These are phyloP conservation scores for Scaptomyza tumidula DNA, from an alignment of 2,888 invertebrate species.

Conservation along the genomic window DNA sequence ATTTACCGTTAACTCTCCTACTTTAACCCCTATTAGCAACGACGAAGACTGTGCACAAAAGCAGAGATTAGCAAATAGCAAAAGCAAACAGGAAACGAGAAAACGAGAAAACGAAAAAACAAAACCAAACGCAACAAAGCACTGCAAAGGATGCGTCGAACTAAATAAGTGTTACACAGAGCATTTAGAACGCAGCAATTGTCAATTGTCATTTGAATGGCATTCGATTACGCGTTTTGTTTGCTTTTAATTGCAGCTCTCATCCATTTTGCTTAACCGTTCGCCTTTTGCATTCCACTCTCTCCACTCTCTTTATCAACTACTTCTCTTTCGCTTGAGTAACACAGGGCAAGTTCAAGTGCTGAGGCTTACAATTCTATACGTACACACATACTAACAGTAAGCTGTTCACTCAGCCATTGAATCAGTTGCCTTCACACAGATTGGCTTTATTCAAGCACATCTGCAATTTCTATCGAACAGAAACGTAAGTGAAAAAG, in stretches of 20 bases:
- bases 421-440: slow-evolving; percentile 35
- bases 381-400: neutral
- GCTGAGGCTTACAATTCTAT: slow-evolving; percentile 12
- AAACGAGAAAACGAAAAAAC: too few species aligned
- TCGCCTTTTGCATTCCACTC: neutral
- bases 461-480: slow-evolving; percentile 43
- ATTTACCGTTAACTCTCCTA: slow-evolving; percentile 67
- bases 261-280: slow-evolving; percentile 56
- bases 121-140: slow-evolving; percentile 28
- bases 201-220: slow-evolving; percentile 53
- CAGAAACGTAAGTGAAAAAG: slow-evolving; percentile 18
- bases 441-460: slow-evolving; percentile 51
- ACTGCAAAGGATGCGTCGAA: slow-evolving; percentile 22
- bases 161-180: slow-evolving; percentile 9
- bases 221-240: slow-evolving; percentile 73
- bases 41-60: slow-evolving; percentile 58
- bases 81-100: slow-evolving; percentile 23
- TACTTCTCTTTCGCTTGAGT: neutral
- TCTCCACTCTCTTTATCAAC: neutral
- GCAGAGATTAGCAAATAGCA: slow-evolving; percentile 29
- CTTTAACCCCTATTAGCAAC: slow-evolving; percentile 47
- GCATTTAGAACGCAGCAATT: slow-evolving; percentile 22
- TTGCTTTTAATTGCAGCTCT: slow-evolving; percentile 69
- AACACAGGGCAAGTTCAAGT: slow-evolving; percentile 27
- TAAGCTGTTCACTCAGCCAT: slow-evolving; percentile 44